A percentile compares a stretch with the other conserved stretches of the same genome.
Evolutionary conservation across 2,113 vertebrate genomes (phyloP).

Genomic region (Synchiropus splendidus): DNA sequence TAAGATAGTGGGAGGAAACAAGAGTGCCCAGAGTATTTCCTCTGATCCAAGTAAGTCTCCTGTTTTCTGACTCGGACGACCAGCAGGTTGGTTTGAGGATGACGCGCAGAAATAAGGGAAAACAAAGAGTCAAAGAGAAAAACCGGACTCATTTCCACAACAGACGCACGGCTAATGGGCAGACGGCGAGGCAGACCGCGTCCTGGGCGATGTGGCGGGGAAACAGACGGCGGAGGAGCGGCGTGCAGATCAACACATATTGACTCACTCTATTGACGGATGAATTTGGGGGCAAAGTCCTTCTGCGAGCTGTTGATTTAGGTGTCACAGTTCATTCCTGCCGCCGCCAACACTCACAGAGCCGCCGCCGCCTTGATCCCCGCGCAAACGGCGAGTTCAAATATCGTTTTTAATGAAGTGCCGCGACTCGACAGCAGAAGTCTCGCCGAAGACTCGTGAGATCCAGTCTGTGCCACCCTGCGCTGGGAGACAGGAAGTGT

Average conservation of each 20-base stretch:
- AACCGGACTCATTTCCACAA: conserved; percentile 21
- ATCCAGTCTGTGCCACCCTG: not conserved
- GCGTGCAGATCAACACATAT: conserved; percentile 24
- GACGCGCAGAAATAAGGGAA: conserved; percentile 13
- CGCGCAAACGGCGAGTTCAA: conserved; percentile 63
- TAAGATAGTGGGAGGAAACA: no score
- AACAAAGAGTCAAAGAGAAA: conserved; percentile 6
- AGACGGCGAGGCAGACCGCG: conserved; percentile 46
- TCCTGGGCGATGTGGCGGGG: conserved; percentile 43
- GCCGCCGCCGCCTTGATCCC: conserved; percentile 62
- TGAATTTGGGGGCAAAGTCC: conserved; percentile 72
- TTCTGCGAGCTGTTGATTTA: conserved; percentile 71
- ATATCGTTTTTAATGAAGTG: conserved; percentile 47
- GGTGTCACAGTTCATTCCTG: conserved; percentile 69
- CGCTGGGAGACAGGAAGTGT: not conserved
- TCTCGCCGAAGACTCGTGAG: conserved; percentile 3
- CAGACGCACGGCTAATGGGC: conserved; percentile 52
- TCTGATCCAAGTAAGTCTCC: no score
- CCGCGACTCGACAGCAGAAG: conserved; percentile 27
- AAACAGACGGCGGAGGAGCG: conserved; percentile 15
- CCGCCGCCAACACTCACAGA: conserved; percentile 65
- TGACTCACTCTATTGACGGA: conserved; percentile 74
- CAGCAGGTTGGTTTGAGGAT: conserved; percentile 15
- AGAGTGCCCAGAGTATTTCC: no score
- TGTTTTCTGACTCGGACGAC: no score